phyloP scores from a whole-genome alignment of 2,113 vertebrate genomes.

The Odocoileus hemionus region DNA sequence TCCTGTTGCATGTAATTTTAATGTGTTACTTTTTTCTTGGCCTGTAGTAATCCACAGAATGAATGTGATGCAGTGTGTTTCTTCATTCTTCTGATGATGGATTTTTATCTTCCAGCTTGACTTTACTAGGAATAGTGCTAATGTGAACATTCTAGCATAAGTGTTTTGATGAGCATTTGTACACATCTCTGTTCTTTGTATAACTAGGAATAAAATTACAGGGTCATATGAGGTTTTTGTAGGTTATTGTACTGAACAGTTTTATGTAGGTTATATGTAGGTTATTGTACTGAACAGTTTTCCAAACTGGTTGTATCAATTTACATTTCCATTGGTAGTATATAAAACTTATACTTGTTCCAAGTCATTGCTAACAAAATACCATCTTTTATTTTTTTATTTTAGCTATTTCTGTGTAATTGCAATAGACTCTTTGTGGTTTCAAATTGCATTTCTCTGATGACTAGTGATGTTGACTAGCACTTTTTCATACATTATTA shows the following conservation, averaged over 20 bases:
- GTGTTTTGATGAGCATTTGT: neutral
- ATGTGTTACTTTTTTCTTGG: neutral
- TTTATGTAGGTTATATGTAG: neutral
- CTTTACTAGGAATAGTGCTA: neutral
- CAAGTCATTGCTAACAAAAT: neutral
- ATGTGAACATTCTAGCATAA: neutral
- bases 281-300: neutral
- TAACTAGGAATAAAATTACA: neutral
- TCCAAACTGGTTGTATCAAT: neutral
- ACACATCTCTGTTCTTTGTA: neutral
- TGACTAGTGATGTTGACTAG: neutral
- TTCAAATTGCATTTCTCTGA: neutral
- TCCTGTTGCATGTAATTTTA: neutral
- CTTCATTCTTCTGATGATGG: neutral
- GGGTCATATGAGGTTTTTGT: neutral
- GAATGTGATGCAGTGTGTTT: neutral
- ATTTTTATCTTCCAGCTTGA: neutral
- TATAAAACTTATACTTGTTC: neutral
- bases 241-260: neutral
- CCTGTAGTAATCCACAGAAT: neutral
- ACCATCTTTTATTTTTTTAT: neutral
- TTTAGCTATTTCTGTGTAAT: neutral
- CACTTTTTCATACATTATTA: neutral
- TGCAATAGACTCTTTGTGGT: neutral
- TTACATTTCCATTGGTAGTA: neutral